Conservation (phyloP, 2,113 vertebrate genomes). For the Pogona vitticeps region DNA sequence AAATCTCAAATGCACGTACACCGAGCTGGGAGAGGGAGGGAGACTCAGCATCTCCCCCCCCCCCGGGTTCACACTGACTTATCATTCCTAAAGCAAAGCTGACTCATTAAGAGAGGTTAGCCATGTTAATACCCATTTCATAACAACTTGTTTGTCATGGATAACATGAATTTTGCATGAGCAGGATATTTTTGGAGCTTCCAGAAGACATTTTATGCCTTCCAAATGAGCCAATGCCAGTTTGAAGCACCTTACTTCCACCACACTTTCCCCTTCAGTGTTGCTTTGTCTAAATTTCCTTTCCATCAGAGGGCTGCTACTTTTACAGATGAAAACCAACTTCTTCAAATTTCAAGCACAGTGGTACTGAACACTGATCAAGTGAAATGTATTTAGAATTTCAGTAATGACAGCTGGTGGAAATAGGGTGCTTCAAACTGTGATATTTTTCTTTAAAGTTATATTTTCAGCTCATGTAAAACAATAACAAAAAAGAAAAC, state of each 20-base stretch:
- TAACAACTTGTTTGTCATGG: slow-evolving; percentile 30
- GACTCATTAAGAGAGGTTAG: slow-evolving; percentile 18
- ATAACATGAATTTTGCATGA: slow-evolving; percentile 32
- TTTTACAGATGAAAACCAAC: neutral
- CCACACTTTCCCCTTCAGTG: neutral
- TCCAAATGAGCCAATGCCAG: neutral
- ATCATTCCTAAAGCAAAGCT: slow-evolving; percentile 5
- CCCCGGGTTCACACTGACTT: neutral
- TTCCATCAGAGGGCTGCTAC: neutral
- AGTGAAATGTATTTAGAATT: neutral
- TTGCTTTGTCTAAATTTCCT: neutral
- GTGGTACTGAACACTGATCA: neutral
- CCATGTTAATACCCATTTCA: slow-evolving; percentile 32
- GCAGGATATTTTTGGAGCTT: slow-evolving; percentile 25
- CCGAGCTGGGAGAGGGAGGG: neutral
- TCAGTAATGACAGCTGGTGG: neutral
- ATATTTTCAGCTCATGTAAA: neutral
- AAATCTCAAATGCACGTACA: neutral
- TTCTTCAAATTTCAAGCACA: neutral
- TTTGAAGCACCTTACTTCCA: neutral
- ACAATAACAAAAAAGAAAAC: neutral
- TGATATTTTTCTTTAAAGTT: neutral
- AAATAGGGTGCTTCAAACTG: neutral
- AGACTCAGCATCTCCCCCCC: neutral
- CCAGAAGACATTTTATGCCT: neutral